A percentile compares a stretch with the other conserved stretches of the same genome.
These are phyloP conservation scores for Eonycteris spelaea DNA, from an alignment of 2,113 vertebrate genomes.

Conservation along the genomic window DNA sequence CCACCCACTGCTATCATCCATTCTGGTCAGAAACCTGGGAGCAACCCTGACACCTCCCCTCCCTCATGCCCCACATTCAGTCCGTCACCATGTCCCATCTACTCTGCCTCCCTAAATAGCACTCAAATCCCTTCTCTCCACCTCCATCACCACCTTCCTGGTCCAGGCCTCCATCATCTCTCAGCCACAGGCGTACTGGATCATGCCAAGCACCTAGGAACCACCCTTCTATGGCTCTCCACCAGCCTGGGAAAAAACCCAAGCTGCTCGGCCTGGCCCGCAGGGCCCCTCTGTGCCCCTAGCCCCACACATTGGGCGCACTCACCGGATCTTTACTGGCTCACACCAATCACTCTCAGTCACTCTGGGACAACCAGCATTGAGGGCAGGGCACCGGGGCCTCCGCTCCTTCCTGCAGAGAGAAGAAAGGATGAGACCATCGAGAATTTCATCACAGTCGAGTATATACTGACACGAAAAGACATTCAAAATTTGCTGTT, in stretches of 20 bases:
- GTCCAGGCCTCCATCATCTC: not conserved
- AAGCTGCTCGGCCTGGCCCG: not conserved
- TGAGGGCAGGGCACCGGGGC: constrained; percentile 25
- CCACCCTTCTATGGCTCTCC: not conserved
- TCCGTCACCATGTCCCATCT: not conserved
- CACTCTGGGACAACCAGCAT: constrained; percentile 54
- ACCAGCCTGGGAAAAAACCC: not conserved
- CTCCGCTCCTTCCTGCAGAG: constrained; percentile 63
- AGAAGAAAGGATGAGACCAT: not conserved
- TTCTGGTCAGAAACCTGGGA: not conserved
- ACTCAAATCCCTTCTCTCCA: not conserved
- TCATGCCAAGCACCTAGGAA: not conserved
- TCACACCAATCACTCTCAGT: constrained; percentile 58
- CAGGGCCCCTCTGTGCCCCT: not conserved
- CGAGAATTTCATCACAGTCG: not conserved
- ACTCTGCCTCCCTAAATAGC: not conserved
- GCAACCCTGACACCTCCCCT: not conserved
- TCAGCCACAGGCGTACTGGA: accelerated
- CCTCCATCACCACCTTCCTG: not conserved
- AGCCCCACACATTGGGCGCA: not conserved
- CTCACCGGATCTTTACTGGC: constrained; percentile 49
- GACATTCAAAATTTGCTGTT: not conserved
- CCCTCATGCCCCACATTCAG: not conserved
- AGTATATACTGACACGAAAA: not conserved
- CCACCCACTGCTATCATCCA: not conserved